Evolutionary conservation across 2,797 vertebrate genomes (phyloP), one percentile per base, ranked within the genome.

Genomic region (Ctenosaura bakeri): DNA sequence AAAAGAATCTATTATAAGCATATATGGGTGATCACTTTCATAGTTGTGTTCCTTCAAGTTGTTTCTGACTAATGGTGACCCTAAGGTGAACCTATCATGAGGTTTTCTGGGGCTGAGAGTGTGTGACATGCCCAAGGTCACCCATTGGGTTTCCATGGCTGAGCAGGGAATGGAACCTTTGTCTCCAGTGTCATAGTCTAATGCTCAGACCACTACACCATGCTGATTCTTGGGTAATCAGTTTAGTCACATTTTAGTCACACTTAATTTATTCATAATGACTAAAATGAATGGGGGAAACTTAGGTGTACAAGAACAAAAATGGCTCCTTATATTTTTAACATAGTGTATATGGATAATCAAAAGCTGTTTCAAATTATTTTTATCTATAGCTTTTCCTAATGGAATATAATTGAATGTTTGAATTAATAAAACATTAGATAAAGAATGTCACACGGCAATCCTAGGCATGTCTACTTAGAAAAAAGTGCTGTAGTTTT

Each of bases 311-410:
- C 59, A 59, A 2, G n/a, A 59, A 59, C 56, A 83, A 38, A 62
- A 62, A 62, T 62, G n/a, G 13, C 20, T 82, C 59, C 13, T 69
- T 69, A 69, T 26, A 26, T 69, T 69, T 56, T 69, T 29, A 59
- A 59, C 0, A 4, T 56, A 56, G n/a, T 56, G 59, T 38, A 56
- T 24, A 59, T 10, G 56, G 35, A 82, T 59, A 62, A 22, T 56
- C 52, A 81, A n/a, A 81, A 81, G n/a, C 6, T 56, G 79, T 56
- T 81, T 81, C n/a, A 54, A 81, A 81, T 81, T 81, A 56, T 56
- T 81, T 81, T 56, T n/a, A 35, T 56, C 29, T 62, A 56, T 81
- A n/a, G 79, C 29, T 81, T 81, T 22, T 35, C 10, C 35, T 52
- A 81, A 81, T 35, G 32, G 52, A 81, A 81, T n/a, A 54, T n/a